These are phyloP conservation scores for Clinocottus analis DNA, from an alignment of 2,113 vertebrate genomes.

Conservation along the genomic window DNA sequence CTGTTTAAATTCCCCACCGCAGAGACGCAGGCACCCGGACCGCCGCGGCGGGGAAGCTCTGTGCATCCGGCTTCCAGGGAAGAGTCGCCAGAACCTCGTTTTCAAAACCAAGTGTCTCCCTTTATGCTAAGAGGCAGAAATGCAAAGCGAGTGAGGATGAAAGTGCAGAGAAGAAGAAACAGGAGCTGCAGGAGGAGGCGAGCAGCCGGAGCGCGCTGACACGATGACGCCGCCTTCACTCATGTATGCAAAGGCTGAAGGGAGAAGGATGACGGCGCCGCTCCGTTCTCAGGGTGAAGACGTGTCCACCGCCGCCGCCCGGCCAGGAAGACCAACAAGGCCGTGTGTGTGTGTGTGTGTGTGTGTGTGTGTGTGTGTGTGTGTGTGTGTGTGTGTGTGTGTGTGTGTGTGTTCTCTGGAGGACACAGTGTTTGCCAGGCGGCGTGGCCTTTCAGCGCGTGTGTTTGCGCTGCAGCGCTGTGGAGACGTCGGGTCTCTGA, in stretches of 20 bases:
- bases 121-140: slow-evolving; percentile 70
- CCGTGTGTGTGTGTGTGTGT: no score
- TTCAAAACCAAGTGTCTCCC: slow-evolving; percentile 54
- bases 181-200: slow-evolving; percentile 63
- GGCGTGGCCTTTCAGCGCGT: slow-evolving; percentile 56
- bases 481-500: slow-evolving; percentile 71
- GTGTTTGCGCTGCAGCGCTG: slow-evolving; percentile 62
- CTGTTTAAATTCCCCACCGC: slow-evolving; percentile 52
- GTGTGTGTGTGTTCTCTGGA: slow-evolving; percentile 21
- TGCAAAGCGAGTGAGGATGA: slow-evolving; percentile 68
- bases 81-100: slow-evolving; percentile 43
- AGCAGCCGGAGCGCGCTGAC: slow-evolving; percentile 73
- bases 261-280: slow-evolving; percentile 78
- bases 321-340: slow-evolving; percentile 36
- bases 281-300: slow-evolving; percentile 66
- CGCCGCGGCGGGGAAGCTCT: slow-evolving; percentile 32
- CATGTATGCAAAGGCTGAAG: slow-evolving; percentile 80
- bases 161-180: slow-evolving; percentile 65
- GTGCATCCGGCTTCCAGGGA: slow-evolving; percentile 54
- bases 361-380: no score
- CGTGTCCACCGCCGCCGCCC: slow-evolving; percentile 52
- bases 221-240: slow-evolving; percentile 77
- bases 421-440: slow-evolving; percentile 40
- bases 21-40: slow-evolving; percentile 29
- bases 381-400: not conserved